Percentiles rank a stretch among this genome's conserved stretches.
Evolutionary conservation across 2,797 vertebrate species (phyloP).

Genomic region (Eptatretus atami): DNA sequence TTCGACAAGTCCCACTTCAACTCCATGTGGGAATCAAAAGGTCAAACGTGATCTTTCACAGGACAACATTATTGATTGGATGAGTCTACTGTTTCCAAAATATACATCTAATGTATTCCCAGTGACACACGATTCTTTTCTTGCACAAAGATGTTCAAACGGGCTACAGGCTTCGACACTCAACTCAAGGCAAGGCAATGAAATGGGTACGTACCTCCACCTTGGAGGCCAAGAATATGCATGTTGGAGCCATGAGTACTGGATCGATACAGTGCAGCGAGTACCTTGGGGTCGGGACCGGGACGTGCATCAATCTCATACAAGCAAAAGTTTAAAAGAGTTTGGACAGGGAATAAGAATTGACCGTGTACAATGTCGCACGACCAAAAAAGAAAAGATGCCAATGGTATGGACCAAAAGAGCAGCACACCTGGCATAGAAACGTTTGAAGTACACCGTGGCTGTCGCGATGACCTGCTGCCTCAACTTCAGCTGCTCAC

Average conservation of each 20-base stretch:
- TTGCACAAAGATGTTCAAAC: no score
- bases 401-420: slow-evolving; percentile 4
- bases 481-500: slow-evolving; percentile 90
- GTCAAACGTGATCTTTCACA: no score
- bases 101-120: no score
- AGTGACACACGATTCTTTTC: no score
- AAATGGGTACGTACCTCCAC: slow-evolving; percentile 40
- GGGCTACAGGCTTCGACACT: no score
- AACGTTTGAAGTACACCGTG: slow-evolving; percentile 97
- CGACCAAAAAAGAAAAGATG: no score
- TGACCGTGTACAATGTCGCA: background rate
- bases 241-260: slow-evolving; percentile 97
- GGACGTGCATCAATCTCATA: slow-evolving; percentile 8
- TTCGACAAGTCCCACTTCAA: no score
- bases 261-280: slow-evolving; percentile 98
- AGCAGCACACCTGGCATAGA: slow-evolving; percentile 61
- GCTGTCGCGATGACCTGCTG: slow-evolving; percentile 98
- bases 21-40: no score
- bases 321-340: slow-evolving; percentile 10
- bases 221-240: slow-evolving; percentile 97
- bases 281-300: slow-evolving; percentile 24
- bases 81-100: no score
- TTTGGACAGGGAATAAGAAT: background rate
- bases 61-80: no score
- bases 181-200: background rate